Evolutionary conservation across 2,113 vertebrate genomes (phyloP).

Genomic region (Hippotragus niger): DNA sequence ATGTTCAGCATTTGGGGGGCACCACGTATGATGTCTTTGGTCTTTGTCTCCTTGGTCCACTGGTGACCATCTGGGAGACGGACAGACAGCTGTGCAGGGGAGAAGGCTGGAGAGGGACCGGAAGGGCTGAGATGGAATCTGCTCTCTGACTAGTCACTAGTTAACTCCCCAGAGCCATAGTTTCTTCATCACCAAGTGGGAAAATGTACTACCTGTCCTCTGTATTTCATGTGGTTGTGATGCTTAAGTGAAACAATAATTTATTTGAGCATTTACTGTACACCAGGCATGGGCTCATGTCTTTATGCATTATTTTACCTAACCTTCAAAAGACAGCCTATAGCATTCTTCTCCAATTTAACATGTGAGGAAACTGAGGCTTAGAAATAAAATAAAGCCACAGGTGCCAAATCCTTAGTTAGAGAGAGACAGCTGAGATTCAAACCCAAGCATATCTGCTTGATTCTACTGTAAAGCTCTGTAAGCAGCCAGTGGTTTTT

Average conservation of each 20-base stretch:
- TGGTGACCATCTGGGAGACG: not conserved
- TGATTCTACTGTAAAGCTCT: not conserved
- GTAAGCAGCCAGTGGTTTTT: not conserved
- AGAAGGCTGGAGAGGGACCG: not conserved
- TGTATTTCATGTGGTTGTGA: not conserved
- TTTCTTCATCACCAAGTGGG: not conserved
- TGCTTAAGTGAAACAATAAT: not conserved
- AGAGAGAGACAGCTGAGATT: not conserved
- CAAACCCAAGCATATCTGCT: not conserved
- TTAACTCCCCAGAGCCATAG: not conserved
- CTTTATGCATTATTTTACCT: not conserved
- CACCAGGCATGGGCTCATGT: not conserved
- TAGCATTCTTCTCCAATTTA: not conserved
- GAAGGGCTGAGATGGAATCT: not conserved
- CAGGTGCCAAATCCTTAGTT: not conserved
- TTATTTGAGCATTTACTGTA: not conserved
- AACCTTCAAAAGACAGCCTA: not conserved
- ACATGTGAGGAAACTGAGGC: not conserved
- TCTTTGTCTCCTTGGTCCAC: not conserved
- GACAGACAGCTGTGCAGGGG: not conserved
- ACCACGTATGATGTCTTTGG: not conserved
- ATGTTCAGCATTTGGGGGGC: not conserved
- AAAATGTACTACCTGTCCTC: not conserved
- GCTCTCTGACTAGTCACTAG: not conserved
- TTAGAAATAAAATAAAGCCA: not conserved